These are phyloP conservation scores for Stenchaetothrips biformis DNA, from an alignment of 2,888 invertebrate species.

Conservation along the genomic window DNA sequence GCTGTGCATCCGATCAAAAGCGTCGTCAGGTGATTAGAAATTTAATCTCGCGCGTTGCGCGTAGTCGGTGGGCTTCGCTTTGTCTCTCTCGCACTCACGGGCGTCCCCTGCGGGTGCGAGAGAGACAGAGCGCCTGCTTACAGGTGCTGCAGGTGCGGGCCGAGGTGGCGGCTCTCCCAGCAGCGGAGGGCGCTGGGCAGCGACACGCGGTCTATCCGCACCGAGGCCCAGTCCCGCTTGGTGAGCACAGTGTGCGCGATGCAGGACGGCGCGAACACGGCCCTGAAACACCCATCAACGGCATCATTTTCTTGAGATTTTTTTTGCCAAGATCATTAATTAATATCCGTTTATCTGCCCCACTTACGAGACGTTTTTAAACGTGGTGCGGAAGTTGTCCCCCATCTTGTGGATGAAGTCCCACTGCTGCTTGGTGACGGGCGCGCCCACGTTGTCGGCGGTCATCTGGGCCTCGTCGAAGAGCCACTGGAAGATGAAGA, in stretches of 20 bases:
- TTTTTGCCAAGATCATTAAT: too few species aligned
- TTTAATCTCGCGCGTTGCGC: too few species aligned
- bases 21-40: too few species aligned
- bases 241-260: constrained; percentile 87
- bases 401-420: constrained; percentile 89
- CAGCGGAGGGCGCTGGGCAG: constrained; percentile 80
- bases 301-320: too few species aligned
- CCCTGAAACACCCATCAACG: constrained; percentile 48
- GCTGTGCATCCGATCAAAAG: constrained; percentile 33
- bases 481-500: constrained; percentile 91
- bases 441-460: constrained; percentile 85
- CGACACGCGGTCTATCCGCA: constrained; percentile 78
- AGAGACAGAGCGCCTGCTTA: too few species aligned
- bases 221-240: constrained; percentile 78
- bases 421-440: constrained; percentile 86
- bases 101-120: too few species aligned
- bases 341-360: too few species aligned
- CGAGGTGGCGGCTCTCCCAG: constrained; percentile 61
- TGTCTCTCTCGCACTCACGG: too few species aligned
- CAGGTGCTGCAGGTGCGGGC: neutral
- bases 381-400: constrained; percentile 71
- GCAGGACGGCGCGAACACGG: constrained; percentile 89
- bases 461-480: constrained; percentile 94
- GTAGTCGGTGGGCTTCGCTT: too few species aligned
- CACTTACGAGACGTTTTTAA: constrained; percentile 69